A percentile compares a stretch with the other conserved stretches of the same genome.
phyloP scores from a whole-genome alignment of 2,888 invertebrate species.

The Notodonta dromedarius region DNA sequence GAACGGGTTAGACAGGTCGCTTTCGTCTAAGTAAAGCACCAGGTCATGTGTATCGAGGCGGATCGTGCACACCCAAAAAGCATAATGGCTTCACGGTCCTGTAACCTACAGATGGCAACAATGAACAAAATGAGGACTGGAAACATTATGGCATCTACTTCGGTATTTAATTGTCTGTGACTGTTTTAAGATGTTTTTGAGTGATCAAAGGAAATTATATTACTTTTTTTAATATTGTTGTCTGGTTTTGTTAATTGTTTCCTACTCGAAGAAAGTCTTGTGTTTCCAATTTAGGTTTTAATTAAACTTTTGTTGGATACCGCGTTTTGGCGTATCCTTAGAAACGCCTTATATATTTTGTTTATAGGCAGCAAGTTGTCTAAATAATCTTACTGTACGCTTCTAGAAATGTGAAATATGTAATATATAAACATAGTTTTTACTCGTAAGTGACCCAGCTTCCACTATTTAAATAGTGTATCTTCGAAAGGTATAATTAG shows the following conservation, averaged over 20 bases:
- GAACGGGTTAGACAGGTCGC: constrained; percentile 27
- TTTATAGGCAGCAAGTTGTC: neutral
- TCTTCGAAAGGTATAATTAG: too few relatives aligned
- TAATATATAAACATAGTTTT: neutral
- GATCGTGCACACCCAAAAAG: constrained; percentile 40
- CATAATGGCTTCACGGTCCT: constrained; percentile 44
- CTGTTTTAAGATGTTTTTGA: neutral
- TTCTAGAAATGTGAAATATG: neutral
- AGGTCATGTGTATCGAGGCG: constrained; percentile 47
- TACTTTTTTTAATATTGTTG: constrained; percentile 2
- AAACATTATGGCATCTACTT: neutral
- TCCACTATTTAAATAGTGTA: too few relatives aligned
- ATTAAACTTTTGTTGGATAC: neutral
- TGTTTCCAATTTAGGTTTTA: neutral
- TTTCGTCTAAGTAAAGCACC: constrained; percentile 27
- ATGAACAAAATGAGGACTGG: constrained; percentile 4
- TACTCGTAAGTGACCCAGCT: neutral
- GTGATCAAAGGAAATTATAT: neutral
- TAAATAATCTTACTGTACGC: neutral
- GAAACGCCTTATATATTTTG: neutral
- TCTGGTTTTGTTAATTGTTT: neutral
- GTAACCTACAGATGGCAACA: constrained; percentile 23
- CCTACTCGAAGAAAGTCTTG: neutral
- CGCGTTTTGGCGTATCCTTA: neutral
- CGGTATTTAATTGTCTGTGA: neutral